Base-by-base conservation (phyloP, 2,888 invertebrate species). In the Cosmia trapezina region DNA sequence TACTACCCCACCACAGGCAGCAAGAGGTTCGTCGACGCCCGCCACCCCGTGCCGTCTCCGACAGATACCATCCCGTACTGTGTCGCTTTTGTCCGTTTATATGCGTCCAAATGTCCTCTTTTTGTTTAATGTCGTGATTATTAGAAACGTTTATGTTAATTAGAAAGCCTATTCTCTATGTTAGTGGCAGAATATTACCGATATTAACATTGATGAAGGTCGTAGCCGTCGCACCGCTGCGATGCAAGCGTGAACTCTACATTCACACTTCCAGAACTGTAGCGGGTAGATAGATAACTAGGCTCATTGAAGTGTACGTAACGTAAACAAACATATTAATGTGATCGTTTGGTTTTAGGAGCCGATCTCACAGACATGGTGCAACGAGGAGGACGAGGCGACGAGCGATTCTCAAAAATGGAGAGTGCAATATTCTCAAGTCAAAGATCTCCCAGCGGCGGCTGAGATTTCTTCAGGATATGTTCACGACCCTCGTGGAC, bases 391-490 rank as follows among this genome's bases (percentile, higher is more conserved):
- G 98, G 90, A 97, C 98, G 68, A 97, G 98, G 59, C 96, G 98
- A 80, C 97, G 99, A 45, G 98, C 99, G 1, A 98, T 99, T 70
- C 97, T 98, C 91, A 99, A 99, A 95, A 99, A 98, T 96, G 99
- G 99, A 63, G 99, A 99, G 90, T 99, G 99, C 96, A 99, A 99
- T 94, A 98, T 99, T 76, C 97, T 98, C 85, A 99, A 99, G 92
- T 98, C 99, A 77, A 96, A 97, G 89, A 98, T 99, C 90, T 98
- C 98, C 63, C 98, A 98, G 86, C 96, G 98, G 57, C 96, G 98
- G 59, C 91, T 98, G 78, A 97, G 98, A 60, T 98, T 97, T 89
- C 97, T 98, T 66, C 97, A 98, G 91, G 98, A 98, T 92, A 97
- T 98, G 88, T 98, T 98, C 94, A 98, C 98, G 43, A 98, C 98